A percentile compares a stretch with the other conserved stretches of the same genome.
Evolutionary conservation across 2,113 vertebrate genomes (phyloP).

Genomic region (Circaetus cinerascens): DNA sequence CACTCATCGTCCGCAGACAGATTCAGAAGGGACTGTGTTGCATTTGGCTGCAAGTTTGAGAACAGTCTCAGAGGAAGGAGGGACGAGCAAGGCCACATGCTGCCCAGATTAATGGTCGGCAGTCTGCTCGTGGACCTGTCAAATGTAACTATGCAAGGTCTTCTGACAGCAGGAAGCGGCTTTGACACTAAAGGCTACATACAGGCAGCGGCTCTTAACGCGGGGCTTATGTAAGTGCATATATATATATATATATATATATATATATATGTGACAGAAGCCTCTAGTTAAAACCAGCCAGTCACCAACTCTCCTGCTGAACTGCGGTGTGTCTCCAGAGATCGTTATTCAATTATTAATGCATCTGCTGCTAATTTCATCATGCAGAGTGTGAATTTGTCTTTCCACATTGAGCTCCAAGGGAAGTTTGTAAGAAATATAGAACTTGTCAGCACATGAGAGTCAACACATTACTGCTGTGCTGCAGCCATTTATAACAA

Average conservation of each 20-base stretch:
- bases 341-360: slow-evolving; percentile 56
- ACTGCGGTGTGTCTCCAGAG: slow-evolving; percentile 8
- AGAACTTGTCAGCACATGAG: slow-evolving; percentile 41
- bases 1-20: not conserved
- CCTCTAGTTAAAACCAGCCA: not conserved
- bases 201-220: not conserved
- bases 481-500: slow-evolving; percentile 45
- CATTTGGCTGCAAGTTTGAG: not conserved
- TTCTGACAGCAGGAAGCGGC: not conserved
- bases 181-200: not conserved
- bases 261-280: not conserved
- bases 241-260: no score
- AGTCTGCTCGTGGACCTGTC: not conserved
- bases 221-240: not conserved
- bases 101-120: not conserved
- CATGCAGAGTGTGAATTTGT: slow-evolving; percentile 53
- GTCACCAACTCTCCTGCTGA: not conserved
- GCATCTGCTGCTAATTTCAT: slow-evolving; percentile 60
- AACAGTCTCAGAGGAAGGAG: not conserved
- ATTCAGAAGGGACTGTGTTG: not conserved
- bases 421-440: slow-evolving; percentile 58
- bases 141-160: not conserved
- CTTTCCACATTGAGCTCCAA: slow-evolving; percentile 11
- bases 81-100: not conserved
- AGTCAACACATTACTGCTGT: slow-evolving; percentile 45